A percentile compares a stretch with the other conserved stretches of the same genome.
Conservation (phyloP, 2,113 vertebrate species). For the Tautogolabrus adspersus region DNA sequence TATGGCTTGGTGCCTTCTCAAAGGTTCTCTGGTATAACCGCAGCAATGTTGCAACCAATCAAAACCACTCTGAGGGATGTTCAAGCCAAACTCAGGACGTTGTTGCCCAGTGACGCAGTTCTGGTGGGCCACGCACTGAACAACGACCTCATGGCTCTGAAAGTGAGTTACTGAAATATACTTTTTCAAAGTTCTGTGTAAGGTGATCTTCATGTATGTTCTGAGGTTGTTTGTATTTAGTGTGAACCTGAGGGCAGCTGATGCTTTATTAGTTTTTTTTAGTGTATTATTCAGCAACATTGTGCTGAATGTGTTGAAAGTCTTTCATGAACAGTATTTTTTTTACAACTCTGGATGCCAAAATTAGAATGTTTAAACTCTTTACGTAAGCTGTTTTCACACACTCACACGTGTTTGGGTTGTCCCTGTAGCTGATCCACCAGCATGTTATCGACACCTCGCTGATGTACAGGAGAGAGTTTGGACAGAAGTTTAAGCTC, state of each 20-base stretch:
- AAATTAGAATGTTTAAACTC: no score
- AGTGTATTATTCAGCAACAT: no score
- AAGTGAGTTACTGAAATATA: slow-evolving; percentile 81
- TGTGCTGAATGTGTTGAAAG: no score
- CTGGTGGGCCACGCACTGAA: slow-evolving; percentile 93
- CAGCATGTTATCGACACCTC: slow-evolving; percentile 92
- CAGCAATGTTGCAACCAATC: slow-evolving; percentile 84
- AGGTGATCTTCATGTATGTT: no score
- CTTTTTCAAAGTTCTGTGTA: no score
- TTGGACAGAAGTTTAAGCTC: slow-evolving; percentile 88
- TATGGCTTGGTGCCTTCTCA: background rate
- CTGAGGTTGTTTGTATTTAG: no score
- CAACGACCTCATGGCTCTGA: slow-evolving; percentile 86
- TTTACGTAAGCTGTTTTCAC: no score
- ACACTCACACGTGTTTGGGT: no score
- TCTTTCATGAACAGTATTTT: no score
- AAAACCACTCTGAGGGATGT: slow-evolving; percentile 86
- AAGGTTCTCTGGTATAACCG: slow-evolving; percentile 92
- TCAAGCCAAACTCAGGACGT: slow-evolving; percentile 80
- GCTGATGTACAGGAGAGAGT: slow-evolving; percentile 86
- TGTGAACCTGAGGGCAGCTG: no score
- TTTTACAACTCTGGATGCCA: no score
- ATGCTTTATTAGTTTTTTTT: no score
- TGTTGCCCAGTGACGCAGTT: slow-evolving; percentile 89
- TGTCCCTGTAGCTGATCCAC: slow-evolving; percentile 87